These are phyloP conservation scores for Nymphalis polychloros DNA, from an alignment of 2,888 invertebrate genomes.

Conservation along the genomic window DNA sequence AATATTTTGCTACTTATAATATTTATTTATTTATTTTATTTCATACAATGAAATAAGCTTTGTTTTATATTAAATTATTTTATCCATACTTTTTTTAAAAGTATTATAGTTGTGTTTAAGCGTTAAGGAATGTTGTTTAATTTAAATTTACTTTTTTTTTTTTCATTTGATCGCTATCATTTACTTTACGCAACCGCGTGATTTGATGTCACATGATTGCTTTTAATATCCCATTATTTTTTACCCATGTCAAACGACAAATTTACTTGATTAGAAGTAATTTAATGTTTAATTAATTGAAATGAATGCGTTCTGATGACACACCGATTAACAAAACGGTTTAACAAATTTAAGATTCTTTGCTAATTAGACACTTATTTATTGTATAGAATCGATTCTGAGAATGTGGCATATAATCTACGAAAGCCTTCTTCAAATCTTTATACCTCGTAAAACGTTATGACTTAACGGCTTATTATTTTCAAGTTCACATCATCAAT, in stretches of 20 bases:
- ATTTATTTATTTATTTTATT: no score
- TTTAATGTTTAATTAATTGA: neutral
- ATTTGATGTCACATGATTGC: slow-evolving; percentile 32
- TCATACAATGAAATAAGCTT: no score
- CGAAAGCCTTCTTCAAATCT: slow-evolving; percentile 6
- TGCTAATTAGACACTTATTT: neutral
- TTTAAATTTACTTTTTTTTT: no score
- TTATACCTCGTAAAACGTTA: slow-evolving; percentile 17
- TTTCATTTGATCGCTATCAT: slow-evolving; percentile 9
- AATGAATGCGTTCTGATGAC: neutral
- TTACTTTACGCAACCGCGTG: slow-evolving; percentile 31
- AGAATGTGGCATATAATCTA: slow-evolving; percentile 8
- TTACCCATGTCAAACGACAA: neutral
- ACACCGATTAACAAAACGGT: neutral
- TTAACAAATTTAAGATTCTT: neutral
- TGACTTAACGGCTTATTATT: slow-evolving; percentile 40
- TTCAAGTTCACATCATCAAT: slow-evolving; percentile 43
- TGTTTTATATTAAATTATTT: neutral
- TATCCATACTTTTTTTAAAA: neutral
- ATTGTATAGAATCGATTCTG: neutral
- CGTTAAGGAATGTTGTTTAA: neutral
- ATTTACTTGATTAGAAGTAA: neutral
- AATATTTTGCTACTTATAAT: no score
- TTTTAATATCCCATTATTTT: slow-evolving; percentile 8
- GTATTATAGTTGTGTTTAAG: neutral